Base-by-base conservation (phyloP, 2,113 vertebrate species). In the Pipa parva region DNA sequence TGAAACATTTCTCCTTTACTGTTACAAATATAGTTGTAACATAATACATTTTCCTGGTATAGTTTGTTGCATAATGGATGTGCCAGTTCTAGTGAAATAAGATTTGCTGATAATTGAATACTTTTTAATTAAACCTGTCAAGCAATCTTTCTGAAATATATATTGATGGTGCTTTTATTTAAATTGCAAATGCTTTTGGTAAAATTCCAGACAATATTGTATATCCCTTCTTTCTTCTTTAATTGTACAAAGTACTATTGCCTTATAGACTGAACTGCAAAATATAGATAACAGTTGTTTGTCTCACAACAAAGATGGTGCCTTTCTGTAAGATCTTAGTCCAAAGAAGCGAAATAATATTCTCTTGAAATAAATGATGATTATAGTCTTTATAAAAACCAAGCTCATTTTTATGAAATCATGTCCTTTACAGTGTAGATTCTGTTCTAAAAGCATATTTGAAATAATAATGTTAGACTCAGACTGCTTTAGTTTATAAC, bases 341-440 rank as follows among this genome's bases (percentile, higher is more conserved):
- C 60, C 31, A 59, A 21, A 49, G 54, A 52, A 15, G 13, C 28
- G 13, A 36, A 42, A 61, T 12, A 70, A 28, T 52, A 28, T 24
- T 20, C 15, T 25, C 48, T 68, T 61, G 33, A 54, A 54, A 24
- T 25, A 52, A 26, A 52, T 12, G 25, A 50, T 46, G 48, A 50
- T 29, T 25, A 45, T 58, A 69, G 65, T 61, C 52, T 70, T 48
- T 49, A 61, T 61, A 45, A 15, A 54, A 70, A 70, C 61, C 48
- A 70, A 58, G 57, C 56, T 68, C 57, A 37, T 28, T 68, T 59
- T 68, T 46, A 60, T 50, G 26, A 68, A 60, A 59, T 51, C 65
- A 60, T 59, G 13, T 46, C 29, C 15, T 68, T 68, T 59, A 68
- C 5, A 48, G 2, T 46, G 29, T 54, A 36, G 17, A 36, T 58